Evolutionary conservation across 2,113 vertebrate species (phyloP), one percentile per base, ranked within the genome.

Genomic region (Arvicanthis niloticus): DNA sequence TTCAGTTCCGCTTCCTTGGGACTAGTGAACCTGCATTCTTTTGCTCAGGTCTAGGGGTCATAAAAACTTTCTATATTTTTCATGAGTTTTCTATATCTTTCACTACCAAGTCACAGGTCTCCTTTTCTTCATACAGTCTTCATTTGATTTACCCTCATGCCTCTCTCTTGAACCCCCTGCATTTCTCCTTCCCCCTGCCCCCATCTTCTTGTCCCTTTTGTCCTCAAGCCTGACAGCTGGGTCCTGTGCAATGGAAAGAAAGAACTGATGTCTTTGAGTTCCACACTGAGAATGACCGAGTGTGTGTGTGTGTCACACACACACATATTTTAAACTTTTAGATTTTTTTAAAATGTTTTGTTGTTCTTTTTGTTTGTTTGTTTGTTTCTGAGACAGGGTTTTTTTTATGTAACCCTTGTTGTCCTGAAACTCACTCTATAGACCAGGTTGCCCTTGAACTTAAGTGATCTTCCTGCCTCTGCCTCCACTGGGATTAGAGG

Each of bases 121-220:
- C 78, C 78, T 45, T 22, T 76, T 90, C 45, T 77, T 51, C 75
- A 77, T 51, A 26, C 12, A 10, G 70, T 92, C 75, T 77, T 48
- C 75, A 77, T 77, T 26, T 29, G 22, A 45, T 48, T 76, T 42
- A 42, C 26, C 13, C 22, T 31, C 13, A 16, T 73, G 7, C 37
- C 17, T 2, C 65, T 13, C 11, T 19, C 65, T 40, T 73, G 37
- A 22, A 21, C n/a, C n/a, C 17, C 8, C 19, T 2, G 19, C n/a
- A 9, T 40, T 7, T 4, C 42, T 2, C n/a, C 24, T 12, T 5
- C 1, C 42, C 73, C 22, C 1, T 12, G 2, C 19, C 8, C 12
- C 11, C 42, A 45, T 76, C 73, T 76, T 21, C 73, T 21, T 76
- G 40, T 76, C 42, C 7, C 42, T 5, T 29, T 29, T 31, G 42